A percentile compares a stretch with the other conserved stretches of the same genome.
phyloP scores from a whole-genome alignment of 2,888 invertebrate genomes.

The Agrotis puta region DNA sequence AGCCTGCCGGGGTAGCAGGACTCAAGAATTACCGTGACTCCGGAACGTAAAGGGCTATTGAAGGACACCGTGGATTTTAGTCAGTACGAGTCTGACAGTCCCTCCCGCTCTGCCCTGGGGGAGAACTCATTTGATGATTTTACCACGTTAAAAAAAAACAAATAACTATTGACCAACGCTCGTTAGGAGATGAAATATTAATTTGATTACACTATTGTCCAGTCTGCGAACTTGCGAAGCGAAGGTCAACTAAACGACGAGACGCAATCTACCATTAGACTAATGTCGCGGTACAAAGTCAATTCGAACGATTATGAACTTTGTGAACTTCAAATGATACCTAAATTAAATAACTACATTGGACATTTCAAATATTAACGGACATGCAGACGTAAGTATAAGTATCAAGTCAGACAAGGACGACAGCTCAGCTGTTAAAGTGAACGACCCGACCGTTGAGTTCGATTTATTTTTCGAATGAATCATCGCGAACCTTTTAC shows the following conservation, averaged over 20 bases:
- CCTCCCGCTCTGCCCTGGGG: too few relatives aligned
- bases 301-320: conserved; percentile 19
- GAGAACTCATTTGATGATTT: too few relatives aligned
- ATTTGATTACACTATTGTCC: conserved; percentile 2
- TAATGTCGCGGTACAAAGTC: conserved; percentile 2
- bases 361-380: conserved; percentile 19
- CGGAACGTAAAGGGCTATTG: too few relatives aligned
- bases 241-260: conserved; percentile 1
- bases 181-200: not conserved
- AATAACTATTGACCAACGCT: not conserved
- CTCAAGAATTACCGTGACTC: too few relatives aligned
- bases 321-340: not conserved
- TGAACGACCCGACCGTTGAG: conserved; percentile 69
- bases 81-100: too few relatives aligned
- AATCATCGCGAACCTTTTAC: conserved; percentile 65
- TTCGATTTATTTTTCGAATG: conserved; percentile 63
- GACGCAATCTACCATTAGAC: conserved; percentile 11
- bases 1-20: too few relatives aligned
- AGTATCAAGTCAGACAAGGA: conserved; percentile 68
- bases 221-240: not conserved
- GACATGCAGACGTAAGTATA: conserved; percentile 20
- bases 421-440: conserved; percentile 70
- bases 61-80: too few relatives aligned
- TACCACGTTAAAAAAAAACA: too few relatives aligned
- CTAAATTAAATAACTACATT: conserved; percentile 8